Base-by-base conservation (phyloP, 2,797 vertebrate genomes). In the Sternarchorhynchus goeldii region DNA sequence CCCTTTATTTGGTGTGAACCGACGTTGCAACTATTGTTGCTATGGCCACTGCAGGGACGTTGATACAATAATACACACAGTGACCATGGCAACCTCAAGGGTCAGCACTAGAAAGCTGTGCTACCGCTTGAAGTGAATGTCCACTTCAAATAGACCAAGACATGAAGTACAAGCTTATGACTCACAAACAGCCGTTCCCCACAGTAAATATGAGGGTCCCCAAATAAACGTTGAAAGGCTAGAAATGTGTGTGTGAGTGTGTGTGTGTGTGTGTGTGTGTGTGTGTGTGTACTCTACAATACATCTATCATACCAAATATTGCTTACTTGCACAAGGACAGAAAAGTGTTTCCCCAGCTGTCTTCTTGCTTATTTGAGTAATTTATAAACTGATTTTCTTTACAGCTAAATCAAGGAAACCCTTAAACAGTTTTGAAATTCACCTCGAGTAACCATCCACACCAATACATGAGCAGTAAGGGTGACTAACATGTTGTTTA, bases 21-120 rank as follows among this genome's bases (percentile, higher is more conserved):
- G 78, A 87, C 88, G 87, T 88, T 85, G 88, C 86, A 85, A 86
- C 88, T 86, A 83, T 82, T 81, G 92, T 93, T 92, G 79, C 92
- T 88, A 93, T 93, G 88, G 87, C 87, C 89, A 92, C 92, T 87
- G 88, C 86, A 90, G 87, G 88, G 91, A 91, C 88, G 81, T 89
- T 91, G 91, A 92, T 90, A 93, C 91, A 91, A 90, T 92, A 92
- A 92, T 88, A 88, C 90, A 89, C 88, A 88, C 75, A 57, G 91
- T 91, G 89, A 82, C 88, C 88, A 92, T 93, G 90, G 91, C 89
- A 93, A 93, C 92, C 84, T 79, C 74, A 77, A 63, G 88, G 91
- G 92, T 91, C 90, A 90, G 86, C 65, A 81, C 73, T 29, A 82
- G 90, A 90, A 86, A 88, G 88, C 89, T 90, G 90, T 90, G 90